Base-by-base conservation (phyloP, 2,888 invertebrate species). In the Rhingia rostrata region DNA sequence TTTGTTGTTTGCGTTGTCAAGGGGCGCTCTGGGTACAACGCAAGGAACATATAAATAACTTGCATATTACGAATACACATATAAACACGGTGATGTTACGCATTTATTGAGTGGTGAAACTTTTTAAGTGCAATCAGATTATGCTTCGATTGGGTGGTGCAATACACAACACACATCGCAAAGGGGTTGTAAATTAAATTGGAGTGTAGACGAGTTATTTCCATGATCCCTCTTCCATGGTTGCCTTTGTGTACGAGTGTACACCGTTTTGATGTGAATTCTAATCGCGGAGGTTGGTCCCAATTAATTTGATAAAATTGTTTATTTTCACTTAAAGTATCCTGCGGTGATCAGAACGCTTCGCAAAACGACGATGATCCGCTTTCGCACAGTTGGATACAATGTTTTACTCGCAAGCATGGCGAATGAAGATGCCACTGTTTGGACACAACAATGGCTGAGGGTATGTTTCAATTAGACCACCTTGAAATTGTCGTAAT, bases 401-500 rank as follows among this genome's bases (percentile, higher is more conserved):
- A 37, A 37, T 22, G 22, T 22, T 2, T 22, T 22, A 22, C 22
- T 22, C 22, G 22, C 22, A 1, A 22, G 22, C 22, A 22, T 49
- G 6, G 10, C 35, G 33, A 74, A 80, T 53, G 75, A 70, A 64
- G 75, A 81, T 81, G 75, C 81, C 58, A 64, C 81, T 64, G 54
- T 75, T 81, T 81, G 63, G 61, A 58, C 51, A 75, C 61, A 81
- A 63, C 58, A 58, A 75, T 64, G 32, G 30, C 41, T 39, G 10
- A 33, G 61, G 41, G 70, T 60, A 63, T 10, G 51, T 75, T 69
- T 75, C 75, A 75, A 75, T 81, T 70, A 81, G 81, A 81, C 81
- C 81, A 81, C 81, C 81, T 81, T 81, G 81, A 81, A 81, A 81
- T 75, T 75, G 81, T 53, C 66, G 67, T 81, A 75, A 81, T 81